Evolutionary conservation across 2,113 vertebrate species (phyloP), one percentile per base, ranked within the genome.

Genomic region (Embiotoca jacksoni): DNA sequence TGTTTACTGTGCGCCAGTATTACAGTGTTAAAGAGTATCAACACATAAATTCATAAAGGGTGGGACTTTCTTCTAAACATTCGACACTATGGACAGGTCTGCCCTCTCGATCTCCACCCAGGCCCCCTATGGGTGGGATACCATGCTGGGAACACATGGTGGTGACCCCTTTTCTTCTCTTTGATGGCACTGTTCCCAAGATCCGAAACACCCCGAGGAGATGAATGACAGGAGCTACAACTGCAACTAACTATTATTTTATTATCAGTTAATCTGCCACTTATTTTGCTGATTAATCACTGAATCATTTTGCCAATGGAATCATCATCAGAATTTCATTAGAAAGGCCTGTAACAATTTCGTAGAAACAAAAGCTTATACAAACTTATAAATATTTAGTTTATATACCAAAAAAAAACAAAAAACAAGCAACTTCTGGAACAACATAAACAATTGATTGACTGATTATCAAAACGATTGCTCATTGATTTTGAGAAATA

Each of bases 1-100:
- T 54, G 35, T 74, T 81, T 44, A 78, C 72, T 69, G 33, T 52
- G 37, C 37, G 46, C 9, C 50, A 52, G 55, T 68, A 60, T 65
- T 60, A 75, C 23, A 58, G 58, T 62, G 77, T 57, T 73, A 44
- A 50, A 68, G 14, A 75, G 58, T 44, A 64, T 61, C 58, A 67
- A 46, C 35, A 59, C 52, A 65, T 53, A 60, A 49, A 72, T 68
- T 57, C 13, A 69, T 58, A 47, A 75, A 74, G 63, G 62, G 54
- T 66, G 47, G 57, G 11, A 74, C 71, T 64, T 39, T 11, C 4
- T 47, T 76, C 37, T 49, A 37, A 54, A 10, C 30, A 62, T 49
- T 46, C 32, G 31, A 44, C 49, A 59, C 16, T 39, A 41, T 41
- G 7, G n/a, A 41, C 72, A 74, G 56, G 56, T 67, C 56, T 73